Percentiles rank a stretch among this genome's conserved stretches.
phyloP scores from a whole-genome alignment of 2,888 invertebrate species.

The Cephonodes hylas region DNA sequence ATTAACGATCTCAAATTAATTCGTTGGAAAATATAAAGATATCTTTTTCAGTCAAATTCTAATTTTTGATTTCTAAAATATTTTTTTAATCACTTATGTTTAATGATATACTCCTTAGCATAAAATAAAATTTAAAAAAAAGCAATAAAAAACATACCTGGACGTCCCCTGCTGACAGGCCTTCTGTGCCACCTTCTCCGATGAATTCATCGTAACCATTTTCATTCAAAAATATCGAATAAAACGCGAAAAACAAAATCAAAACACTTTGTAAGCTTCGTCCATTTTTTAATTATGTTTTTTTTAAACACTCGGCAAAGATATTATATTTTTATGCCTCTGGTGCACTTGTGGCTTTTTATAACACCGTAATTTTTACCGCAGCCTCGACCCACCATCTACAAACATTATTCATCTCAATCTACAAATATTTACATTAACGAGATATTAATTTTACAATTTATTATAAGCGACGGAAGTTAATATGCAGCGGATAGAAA shows the following conservation, averaged over 20 bases:
- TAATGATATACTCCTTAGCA: too few species aligned
- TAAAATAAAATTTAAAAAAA: not conserved
- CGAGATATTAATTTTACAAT: not conserved
- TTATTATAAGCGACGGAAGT: not conserved
- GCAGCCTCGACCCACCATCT: conserved; percentile 11
- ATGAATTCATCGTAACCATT: conserved; percentile 80
- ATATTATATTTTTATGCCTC: not conserved
- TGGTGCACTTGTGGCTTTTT: not conserved
- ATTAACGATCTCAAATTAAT: too few species aligned
- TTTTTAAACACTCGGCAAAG: not conserved
- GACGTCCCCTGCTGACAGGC: conserved; percentile 79
- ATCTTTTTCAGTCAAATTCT: too few species aligned
- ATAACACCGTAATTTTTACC: not conserved
- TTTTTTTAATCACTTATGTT: too few species aligned
- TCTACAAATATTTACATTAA: not conserved
- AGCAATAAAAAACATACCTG: conserved; percentile 42
- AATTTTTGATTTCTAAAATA: too few species aligned
- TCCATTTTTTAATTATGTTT: not conserved
- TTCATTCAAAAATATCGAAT: conserved; percentile 40
- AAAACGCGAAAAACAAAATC: not conserved
- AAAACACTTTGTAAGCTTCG: not conserved
- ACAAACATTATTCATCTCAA: conserved; percentile 13
- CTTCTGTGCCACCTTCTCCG: conserved; percentile 78
- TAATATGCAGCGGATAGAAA: too few species aligned
- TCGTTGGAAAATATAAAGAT: too few species aligned